Evolutionary conservation across 1,140 invertebrate species (phyloP).

Genomic region (Calosoma granatense): DNA sequence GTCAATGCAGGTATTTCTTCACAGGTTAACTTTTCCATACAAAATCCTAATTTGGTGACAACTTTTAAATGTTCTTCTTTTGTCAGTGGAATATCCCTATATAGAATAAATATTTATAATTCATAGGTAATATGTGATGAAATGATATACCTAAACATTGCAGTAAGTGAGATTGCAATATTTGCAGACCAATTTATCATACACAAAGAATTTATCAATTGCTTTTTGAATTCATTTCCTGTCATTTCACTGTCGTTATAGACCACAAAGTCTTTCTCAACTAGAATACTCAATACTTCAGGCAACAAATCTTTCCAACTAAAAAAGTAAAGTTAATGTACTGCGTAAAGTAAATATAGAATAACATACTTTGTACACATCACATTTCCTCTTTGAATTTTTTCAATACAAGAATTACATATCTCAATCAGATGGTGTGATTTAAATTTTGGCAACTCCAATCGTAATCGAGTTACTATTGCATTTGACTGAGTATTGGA

Average conservation of each 20-base stretch:
- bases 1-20: slow-evolving; percentile 37
- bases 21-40: slow-evolving; percentile 33
- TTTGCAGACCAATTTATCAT: slow-evolving; percentile 32
- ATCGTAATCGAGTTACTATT: slow-evolving; percentile 33
- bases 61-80: slow-evolving; percentile 33
- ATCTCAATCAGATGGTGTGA: slow-evolving; percentile 33
- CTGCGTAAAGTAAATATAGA: slow-evolving; percentile 11
- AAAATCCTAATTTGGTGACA: slow-evolving; percentile 35
- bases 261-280: slow-evolving; percentile 25
- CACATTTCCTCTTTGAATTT: slow-evolving; percentile 32
- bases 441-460: slow-evolving; percentile 33
- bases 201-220: slow-evolving; percentile 29
- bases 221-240: slow-evolving; percentile 33
- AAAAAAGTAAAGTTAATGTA: slow-evolving; percentile 15
- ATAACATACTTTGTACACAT: slow-evolving; percentile 27
- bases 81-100: slow-evolving; percentile 26
- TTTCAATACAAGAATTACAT: slow-evolving; percentile 34
- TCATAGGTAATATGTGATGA: slow-evolving; percentile 1
- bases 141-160: slow-evolving; percentile 35
- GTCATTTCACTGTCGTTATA: slow-evolving; percentile 31
- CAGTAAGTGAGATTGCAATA: slow-evolving; percentile 33
- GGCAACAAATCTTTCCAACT: slow-evolving; percentile 40
- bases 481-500: slow-evolving; percentile 22
- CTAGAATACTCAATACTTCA: slow-evolving; percentile 30
- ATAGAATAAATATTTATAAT: slow-evolving; percentile 3